Evolutionary conservation across 2,888 invertebrate genomes (phyloP), one percentile per base, ranked within the genome.

Genomic region (Theretra japonica): DNA sequence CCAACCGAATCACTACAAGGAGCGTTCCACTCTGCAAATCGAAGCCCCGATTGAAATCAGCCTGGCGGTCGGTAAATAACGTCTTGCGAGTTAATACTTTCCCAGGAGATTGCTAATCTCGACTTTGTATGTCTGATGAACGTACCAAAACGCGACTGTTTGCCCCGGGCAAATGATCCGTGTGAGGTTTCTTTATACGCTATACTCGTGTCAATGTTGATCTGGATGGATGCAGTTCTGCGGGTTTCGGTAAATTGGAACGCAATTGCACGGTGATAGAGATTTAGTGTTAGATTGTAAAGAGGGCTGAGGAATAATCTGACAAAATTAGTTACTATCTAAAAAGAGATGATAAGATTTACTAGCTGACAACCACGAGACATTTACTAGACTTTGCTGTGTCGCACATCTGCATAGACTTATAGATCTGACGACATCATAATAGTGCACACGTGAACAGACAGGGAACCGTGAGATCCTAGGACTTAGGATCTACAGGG

Each of bases 21-120:
- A 82, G 77, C 80, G 81, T 80, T 80, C 78, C 79, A 80, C 79
- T 86, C 83, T 85, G 89, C 88, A 88, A 89, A 92, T 91, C 89
- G 90, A 88, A 90, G 85, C 68, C 80, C 80, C 79, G 90, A 92
- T 92, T 92, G 92, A 90, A 93, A 92, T 91, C 91, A 91, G 88
- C 79, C 76, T 74, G 76, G 76, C 87, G 86, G 83, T 90, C 86
- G 83, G 93, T 92, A 93, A 93, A 93, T 92, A 93, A 84, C 89
- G 88, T 89, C 89, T 90, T 85, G 84, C 81, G 85, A 89, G 87
- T 89, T 92, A 92, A 92, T 93, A 93, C 92, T 92, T 93, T 91
- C 89, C 82, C 87, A 83, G 79, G 88, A 88, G 90, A 92, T 91
- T 89, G 90, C 89, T 92, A 92, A 92, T 92, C 91, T 82, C 78